A percentile compares a stretch with the other conserved stretches of the same genome.
Evolutionary conservation across 2,113 vertebrate species (phyloP).

Genomic region (Rhinichthys klamathensis): DNA sequence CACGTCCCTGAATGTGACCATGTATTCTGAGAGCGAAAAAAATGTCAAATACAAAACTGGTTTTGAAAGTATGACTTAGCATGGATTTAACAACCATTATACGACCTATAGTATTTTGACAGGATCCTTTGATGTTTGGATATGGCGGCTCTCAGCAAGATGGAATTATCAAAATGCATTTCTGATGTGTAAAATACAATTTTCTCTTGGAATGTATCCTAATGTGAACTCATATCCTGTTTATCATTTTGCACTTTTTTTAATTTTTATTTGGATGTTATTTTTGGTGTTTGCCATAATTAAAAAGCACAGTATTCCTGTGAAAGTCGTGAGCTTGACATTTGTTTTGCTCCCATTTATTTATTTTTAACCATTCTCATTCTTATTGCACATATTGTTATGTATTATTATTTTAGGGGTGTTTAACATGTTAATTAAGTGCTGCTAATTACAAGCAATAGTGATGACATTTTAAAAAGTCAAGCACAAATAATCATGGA

Average conservation of each 20-base stretch:
- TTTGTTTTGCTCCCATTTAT: constrained; percentile 5
- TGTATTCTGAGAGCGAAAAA: background rate
- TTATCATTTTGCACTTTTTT: constrained; percentile 43
- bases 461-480: too few relatives aligned
- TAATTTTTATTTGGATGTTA: constrained; percentile 35
- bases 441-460: too few relatives aligned
- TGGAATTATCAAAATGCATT: background rate
- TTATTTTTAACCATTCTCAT: background rate
- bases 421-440: background rate
- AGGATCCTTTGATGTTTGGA: background rate
- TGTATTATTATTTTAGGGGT: background rate
- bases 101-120: background rate
- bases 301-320: constrained; percentile 47
- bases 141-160: background rate
- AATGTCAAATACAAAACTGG: background rate
- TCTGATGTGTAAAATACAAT: constrained; percentile 18
- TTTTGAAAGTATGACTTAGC: background rate
- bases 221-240: constrained; percentile 42
- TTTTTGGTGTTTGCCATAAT: constrained; percentile 46
- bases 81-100: background rate
- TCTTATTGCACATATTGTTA: background rate
- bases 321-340: background rate
- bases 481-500: background rate
- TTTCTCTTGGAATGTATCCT: constrained; percentile 34
- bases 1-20: background rate